phyloP scores from a whole-genome alignment of 1,140 invertebrate genomes.

The Plodia interpunctella region DNA sequence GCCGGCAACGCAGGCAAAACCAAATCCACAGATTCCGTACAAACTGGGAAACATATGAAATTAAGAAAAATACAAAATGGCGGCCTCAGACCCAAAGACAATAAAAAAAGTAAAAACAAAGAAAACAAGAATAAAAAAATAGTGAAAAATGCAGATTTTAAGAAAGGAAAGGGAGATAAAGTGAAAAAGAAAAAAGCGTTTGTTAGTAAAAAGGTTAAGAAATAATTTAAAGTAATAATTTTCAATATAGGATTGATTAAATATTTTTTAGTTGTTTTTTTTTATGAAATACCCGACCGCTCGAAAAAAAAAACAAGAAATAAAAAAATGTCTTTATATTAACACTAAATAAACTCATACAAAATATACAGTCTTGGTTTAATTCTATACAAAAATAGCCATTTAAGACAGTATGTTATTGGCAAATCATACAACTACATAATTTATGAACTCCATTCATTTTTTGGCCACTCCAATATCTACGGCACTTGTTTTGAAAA shows the following conservation, averaged over 20 bases:
- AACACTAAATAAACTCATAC: constrained; percentile 33
- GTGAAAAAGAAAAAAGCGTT: constrained; percentile 17
- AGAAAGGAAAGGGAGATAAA: constrained; percentile 17
- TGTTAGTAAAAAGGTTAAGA: constrained; percentile 9
- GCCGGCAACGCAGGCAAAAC: constrained; percentile 22
- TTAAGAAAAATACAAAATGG: constrained; percentile 30
- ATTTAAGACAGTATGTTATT: background rate
- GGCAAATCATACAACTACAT: background rate
- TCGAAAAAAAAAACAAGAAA: background rate
- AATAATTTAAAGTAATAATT: background rate
- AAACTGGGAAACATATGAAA: constrained; percentile 45
- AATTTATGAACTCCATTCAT: too few species aligned
- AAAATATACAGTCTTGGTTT: constrained; percentile 67
- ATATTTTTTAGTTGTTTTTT: too few species aligned
- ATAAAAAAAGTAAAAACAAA: constrained; percentile 16
- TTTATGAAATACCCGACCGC: too few species aligned
- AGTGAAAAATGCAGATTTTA: constrained; percentile 17
- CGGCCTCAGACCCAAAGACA: constrained; percentile 18
- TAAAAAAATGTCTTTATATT: constrained; percentile 9
- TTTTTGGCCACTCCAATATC: too few species aligned
- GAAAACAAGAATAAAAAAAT: constrained; percentile 20
- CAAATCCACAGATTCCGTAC: constrained; percentile 34
- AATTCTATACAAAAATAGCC: constrained; percentile 48
- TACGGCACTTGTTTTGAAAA: too few species aligned
- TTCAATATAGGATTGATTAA: background rate